Percentiles rank a stretch among this genome's conserved stretches.
phyloP scores from a whole-genome alignment of 2,113 vertebrate species.

The Lanius collurio region DNA sequence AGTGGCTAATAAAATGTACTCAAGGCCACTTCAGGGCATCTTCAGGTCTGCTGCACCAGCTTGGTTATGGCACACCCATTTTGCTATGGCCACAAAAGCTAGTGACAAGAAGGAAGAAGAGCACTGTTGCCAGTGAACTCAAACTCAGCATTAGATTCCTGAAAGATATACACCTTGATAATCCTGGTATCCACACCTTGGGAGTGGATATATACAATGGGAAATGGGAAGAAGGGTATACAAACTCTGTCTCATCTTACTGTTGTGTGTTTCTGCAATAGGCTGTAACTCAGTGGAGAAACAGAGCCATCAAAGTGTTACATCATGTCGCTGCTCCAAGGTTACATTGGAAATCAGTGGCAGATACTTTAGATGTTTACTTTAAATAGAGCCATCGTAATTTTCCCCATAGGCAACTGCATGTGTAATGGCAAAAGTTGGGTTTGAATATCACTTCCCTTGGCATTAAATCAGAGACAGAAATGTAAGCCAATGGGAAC shows the following conservation, averaged over 20 bases:
- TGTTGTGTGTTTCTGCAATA: not conserved
- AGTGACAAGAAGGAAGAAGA: not conserved
- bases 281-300: not conserved
- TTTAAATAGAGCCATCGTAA: constrained; percentile 55
- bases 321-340: constrained; percentile 43
- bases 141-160: not conserved
- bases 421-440: constrained; percentile 51
- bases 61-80: not conserved
- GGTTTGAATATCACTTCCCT: constrained; percentile 43
- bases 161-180: not conserved
- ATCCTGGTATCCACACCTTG: not conserved
- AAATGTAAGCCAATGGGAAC: constrained; percentile 54
- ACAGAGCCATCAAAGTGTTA: not conserved
- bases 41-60: not conserved
- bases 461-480: constrained; percentile 37
- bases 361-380: constrained; percentile 37
- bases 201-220: not conserved
- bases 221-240: not conserved
- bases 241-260: not conserved
- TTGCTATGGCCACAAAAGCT: not conserved
- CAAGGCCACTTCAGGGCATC: not conserved
- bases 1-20: not conserved
- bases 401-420: constrained; percentile 56
- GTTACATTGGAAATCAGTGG: constrained; percentile 52
- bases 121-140: not conserved